These are phyloP conservation scores for Eurystomus gularis DNA, from an alignment of 2,113 vertebrate species.

Conservation along the genomic window DNA sequence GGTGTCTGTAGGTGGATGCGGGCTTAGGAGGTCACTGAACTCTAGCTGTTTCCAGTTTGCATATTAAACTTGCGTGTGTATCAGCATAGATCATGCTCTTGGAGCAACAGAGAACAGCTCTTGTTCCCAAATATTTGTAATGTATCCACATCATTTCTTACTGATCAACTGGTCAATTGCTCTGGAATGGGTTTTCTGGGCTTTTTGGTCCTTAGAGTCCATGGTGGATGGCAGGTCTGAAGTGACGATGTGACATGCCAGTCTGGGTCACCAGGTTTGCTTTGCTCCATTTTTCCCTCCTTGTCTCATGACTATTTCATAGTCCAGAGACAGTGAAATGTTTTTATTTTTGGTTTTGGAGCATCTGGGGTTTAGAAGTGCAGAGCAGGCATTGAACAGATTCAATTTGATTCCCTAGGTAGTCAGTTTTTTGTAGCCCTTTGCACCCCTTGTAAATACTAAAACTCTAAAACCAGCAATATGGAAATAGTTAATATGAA, in stretches of 20 bases:
- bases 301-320: neutral
- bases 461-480: neutral
- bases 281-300: neutral
- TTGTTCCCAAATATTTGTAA: neutral
- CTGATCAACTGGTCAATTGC: neutral
- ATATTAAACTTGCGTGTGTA: neutral
- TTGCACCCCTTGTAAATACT: neutral
- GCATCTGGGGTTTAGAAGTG: neutral
- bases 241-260: neutral
- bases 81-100: neutral
- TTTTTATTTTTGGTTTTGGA: neutral
- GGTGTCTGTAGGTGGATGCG: neutral
- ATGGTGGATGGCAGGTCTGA: neutral
- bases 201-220: neutral
- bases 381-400: neutral
- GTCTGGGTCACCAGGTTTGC: neutral
- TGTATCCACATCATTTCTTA: neutral
- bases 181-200: neutral
- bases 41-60: neutral
- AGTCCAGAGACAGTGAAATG: neutral
- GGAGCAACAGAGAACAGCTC: neutral
- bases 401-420: neutral
- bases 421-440: neutral
- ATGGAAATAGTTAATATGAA: slow-evolving; percentile 55
- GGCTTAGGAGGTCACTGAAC: neutral